Percentiles rank a stretch among this genome's conserved stretches.
Evolutionary conservation across 2,888 invertebrate species (phyloP).

Genomic region (Spilarctia lutea): DNA sequence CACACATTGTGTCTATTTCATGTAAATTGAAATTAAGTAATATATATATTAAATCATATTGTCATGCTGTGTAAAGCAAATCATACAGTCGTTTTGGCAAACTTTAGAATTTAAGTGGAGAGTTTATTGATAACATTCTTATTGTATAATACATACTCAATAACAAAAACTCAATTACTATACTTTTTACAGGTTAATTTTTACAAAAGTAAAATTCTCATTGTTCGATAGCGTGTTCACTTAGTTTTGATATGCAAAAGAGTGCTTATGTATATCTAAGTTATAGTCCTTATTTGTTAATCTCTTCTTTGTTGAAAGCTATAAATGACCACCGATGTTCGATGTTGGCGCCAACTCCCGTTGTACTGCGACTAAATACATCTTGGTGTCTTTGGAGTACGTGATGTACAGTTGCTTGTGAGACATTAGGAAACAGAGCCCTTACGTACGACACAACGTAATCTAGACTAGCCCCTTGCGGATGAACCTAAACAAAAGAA

Average conservation of each 20-base stretch:
- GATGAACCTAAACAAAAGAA: conserved; percentile 90
- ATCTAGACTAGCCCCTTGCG: conserved; percentile 96
- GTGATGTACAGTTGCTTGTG: conserved; percentile 91
- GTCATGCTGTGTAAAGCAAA: background rate
- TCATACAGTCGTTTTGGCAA: background rate
- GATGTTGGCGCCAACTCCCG: conserved; percentile 94
- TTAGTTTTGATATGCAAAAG: conserved; percentile 6
- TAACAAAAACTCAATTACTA: background rate
- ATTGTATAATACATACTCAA: background rate
- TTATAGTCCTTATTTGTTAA: conserved; percentile 7
- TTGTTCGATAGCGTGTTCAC: background rate
- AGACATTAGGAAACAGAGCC: conserved; percentile 90
- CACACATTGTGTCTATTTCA: background rate
- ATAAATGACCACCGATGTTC: conserved; percentile 95
- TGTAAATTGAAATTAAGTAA: background rate
- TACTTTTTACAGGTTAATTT: background rate
- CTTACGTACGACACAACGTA: conserved; percentile 97
- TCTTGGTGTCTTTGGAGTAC: conserved; percentile 92
- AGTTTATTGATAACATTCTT: background rate
- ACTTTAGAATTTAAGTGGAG: background rate
- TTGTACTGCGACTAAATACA: conserved; percentile 92
- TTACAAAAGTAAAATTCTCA: background rate
- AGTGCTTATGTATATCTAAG: background rate
- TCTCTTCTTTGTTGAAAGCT: conserved; percentile 83
- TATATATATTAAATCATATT: background rate